phyloP scores from a whole-genome alignment of 2,113 vertebrate species.

The Zootoca vivipara region DNA sequence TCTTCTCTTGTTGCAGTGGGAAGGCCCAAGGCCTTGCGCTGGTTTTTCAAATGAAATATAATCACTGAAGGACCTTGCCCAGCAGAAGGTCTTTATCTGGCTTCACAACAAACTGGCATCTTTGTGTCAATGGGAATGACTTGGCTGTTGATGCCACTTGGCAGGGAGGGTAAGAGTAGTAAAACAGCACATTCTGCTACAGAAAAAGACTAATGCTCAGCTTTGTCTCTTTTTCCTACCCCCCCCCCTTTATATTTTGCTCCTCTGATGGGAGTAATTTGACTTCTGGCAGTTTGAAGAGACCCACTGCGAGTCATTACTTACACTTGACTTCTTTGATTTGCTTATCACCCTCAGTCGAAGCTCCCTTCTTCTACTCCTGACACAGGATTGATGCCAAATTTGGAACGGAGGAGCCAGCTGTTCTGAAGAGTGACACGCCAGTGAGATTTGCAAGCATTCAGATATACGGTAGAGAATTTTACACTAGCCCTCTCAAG shows the following conservation, averaged over 20 bases:
- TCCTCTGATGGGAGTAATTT: not conserved
- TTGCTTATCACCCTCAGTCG: constrained; percentile 21
- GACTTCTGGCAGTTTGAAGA: constrained; percentile 22
- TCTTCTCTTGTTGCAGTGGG: constrained; percentile 46
- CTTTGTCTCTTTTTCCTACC: rapidly evolving
- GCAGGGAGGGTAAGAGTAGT: constrained; percentile 19
- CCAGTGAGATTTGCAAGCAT: not conserved
- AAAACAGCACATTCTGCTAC: constrained; percentile 26
- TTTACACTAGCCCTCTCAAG: not conserved
- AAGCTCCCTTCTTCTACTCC: not conserved
- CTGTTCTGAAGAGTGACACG: not conserved
- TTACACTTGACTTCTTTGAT: constrained; percentile 14
- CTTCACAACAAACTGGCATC: constrained; percentile 37
- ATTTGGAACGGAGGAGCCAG: not conserved
- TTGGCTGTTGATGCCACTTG: constrained; percentile 38
- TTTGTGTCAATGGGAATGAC: constrained; percentile 26
- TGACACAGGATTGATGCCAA: constrained; percentile 5
- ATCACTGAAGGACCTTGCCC: constrained; percentile 24
- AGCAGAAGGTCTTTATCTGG: constrained; percentile 45
- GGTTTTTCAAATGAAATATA: constrained; percentile 53
- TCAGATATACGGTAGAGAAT: not conserved
- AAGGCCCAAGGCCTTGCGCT: constrained; percentile 53
- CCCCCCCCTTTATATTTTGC: constrained; percentile 1
- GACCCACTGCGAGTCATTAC: not conserved
- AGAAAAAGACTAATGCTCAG: not conserved